Base-by-base conservation (phyloP, 2,888 invertebrate species). In the Acheta domesticus region DNA sequence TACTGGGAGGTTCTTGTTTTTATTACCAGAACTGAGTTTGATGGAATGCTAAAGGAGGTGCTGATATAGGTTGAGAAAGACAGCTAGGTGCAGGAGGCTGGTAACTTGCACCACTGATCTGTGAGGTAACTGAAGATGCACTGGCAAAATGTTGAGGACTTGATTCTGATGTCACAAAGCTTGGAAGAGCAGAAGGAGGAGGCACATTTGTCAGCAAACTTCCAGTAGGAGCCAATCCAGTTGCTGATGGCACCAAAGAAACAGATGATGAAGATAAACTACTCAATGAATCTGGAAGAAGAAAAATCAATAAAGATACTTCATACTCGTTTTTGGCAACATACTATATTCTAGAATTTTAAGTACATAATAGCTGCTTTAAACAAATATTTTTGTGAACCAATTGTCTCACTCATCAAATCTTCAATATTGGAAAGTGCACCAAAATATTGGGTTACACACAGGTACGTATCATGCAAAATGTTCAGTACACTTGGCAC, bases 171-270 rank as follows among this genome's bases (percentile, higher is more conserved):
- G 92, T 87, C 81, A 89, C 86, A 82, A 93, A 93, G 85, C 90
- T 92, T 0, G 93, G 93, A 75, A 93, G 87, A 83, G 91, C 90
- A 48, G 90, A 88, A 1, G 93, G 93, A 11, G 93, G 93, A 76
- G 92, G 89, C n/a, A 93, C 90, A 84, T 90, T 92, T 0, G 92
- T 92, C 79, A 93, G 85, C 81, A 93, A 85, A 85, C 91, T 92
- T 75, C 90, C 91, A 20, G 89, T 85, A 11, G 76, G 76, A 48
- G 87, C 86, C 12, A 84, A 83, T 2, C 73, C 48, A 2, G 86
- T 85, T 8, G 87, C 86, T n/a, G 91, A 86, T 78, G 87, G 82
- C 36, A 87, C 83, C 23, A 87, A 86, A 11, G 86, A 84, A 62
- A 62, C n/a, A 62, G 62, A 62, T 11, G 87, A 84, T 16, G 87